These are phyloP conservation scores for Mustelus asterias DNA, from an alignment of 2,113 vertebrate genomes.

Conservation along the genomic window DNA sequence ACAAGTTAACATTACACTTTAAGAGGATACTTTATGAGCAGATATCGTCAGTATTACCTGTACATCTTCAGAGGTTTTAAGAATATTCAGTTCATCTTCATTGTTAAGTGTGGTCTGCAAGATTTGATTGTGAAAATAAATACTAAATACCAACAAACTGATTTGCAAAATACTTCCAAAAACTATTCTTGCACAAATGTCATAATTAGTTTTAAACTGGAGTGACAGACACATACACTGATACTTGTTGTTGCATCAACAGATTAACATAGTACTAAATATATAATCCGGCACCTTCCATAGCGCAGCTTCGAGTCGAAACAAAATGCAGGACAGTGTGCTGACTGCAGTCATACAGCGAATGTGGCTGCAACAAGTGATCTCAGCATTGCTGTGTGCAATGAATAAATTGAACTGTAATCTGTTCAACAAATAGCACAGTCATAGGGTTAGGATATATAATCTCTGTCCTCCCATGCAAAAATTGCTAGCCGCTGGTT, in stretches of 20 bases:
- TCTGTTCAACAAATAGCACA: background rate
- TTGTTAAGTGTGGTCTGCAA: background rate
- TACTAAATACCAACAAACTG: background rate
- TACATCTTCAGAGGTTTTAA: constrained; percentile 20
- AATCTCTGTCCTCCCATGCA: background rate
- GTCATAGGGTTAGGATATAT: background rate
- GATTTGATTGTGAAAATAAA: constrained; percentile 19
- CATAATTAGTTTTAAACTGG: background rate
- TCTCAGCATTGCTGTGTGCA: background rate
- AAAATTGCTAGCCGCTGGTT: background rate
- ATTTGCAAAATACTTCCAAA: background rate
- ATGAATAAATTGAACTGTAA: background rate
- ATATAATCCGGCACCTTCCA: background rate
- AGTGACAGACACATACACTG: background rate
- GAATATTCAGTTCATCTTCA: constrained; percentile 23
- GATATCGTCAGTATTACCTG: constrained; percentile 10
- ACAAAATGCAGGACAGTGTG: background rate
- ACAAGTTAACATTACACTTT: background rate
- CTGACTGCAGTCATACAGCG: background rate
- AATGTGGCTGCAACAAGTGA: background rate
- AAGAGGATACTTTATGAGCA: background rate
- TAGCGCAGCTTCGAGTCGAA: background rate
- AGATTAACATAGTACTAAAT: background rate
- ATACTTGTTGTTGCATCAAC: background rate
- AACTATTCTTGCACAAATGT: background rate